Evolutionary conservation across 2,113 vertebrate species (phyloP).

Genomic region (Acanthochromis polyacanthus): DNA sequence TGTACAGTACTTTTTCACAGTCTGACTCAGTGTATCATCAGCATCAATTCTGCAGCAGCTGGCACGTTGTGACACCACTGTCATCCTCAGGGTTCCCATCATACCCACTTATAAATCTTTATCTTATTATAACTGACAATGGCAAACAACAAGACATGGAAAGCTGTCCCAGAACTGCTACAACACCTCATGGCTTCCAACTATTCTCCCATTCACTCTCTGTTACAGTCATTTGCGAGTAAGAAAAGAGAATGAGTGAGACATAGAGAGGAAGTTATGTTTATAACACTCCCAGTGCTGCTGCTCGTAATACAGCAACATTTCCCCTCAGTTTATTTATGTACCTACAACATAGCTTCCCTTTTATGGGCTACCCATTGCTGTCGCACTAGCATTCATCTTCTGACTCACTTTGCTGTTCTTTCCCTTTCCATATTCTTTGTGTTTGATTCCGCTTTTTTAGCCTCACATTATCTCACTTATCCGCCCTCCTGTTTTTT

Average conservation of each 20-base stretch:
- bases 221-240: background rate
- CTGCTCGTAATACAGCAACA: slow-evolving; percentile 61
- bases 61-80: background rate
- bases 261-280: slow-evolving; percentile 63
- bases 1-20: background rate
- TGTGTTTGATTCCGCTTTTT: slow-evolving; percentile 5
- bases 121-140: slow-evolving; percentile 1
- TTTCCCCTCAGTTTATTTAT: slow-evolving; percentile 70
- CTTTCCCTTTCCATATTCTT: background rate
- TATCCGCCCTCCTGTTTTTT: background rate
- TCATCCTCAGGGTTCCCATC: background rate
- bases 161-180: background rate
- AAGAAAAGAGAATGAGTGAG: slow-evolving; percentile 44
- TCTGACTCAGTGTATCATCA: background rate
- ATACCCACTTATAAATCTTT: background rate
- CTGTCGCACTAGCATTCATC: slow-evolving; percentile 52
- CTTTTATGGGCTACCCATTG: slow-evolving; percentile 71
- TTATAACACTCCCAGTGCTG: slow-evolving; percentile 48
- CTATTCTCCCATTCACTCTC: slow-evolving; percentile 19
- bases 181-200: slow-evolving; percentile 31
- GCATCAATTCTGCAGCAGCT: slow-evolving; percentile 1
- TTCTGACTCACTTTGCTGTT: slow-evolving; percentile 57
- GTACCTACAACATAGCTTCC: slow-evolving; percentile 73
- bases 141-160: slow-evolving; percentile 7
- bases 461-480: slow-evolving; percentile 9